Percentiles rank a stretch among this genome's conserved stretches.
Conservation (phyloP, 1,140 invertebrate species). For the Macrosteles quadrilineatus region DNA sequence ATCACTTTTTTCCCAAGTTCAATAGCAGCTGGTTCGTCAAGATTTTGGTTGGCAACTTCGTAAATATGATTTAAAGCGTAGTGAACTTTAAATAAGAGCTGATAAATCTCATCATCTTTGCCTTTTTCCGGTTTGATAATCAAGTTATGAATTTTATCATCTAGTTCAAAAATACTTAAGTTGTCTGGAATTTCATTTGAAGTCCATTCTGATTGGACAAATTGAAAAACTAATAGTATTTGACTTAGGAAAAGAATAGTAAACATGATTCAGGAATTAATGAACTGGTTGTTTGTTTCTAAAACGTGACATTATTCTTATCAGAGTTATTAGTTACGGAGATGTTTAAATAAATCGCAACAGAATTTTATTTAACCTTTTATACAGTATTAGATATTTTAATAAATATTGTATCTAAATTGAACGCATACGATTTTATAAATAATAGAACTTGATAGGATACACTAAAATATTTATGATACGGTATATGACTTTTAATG, state of each 20-base stretch:
- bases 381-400: too few relatives aligned
- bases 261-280: background rate
- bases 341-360: too few relatives aligned
- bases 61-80: background rate
- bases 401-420: too few relatives aligned
- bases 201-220: background rate
- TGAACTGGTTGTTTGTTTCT: too few relatives aligned
- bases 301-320: too few relatives aligned
- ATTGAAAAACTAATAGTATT: background rate
- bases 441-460: too few relatives aligned
- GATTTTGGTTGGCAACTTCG: background rate
- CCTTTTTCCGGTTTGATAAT: background rate
- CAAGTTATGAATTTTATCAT: background rate
- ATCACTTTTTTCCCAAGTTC: background rate
- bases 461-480: too few relatives aligned
- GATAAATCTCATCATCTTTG: constrained; percentile 4
- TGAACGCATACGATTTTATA: too few relatives aligned
- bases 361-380: too few relatives aligned
- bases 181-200: background rate
- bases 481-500: too few relatives aligned
- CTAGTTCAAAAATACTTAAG: background rate
- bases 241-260: background rate
- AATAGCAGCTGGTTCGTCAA: background rate
- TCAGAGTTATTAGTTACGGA: too few relatives aligned
- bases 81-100: background rate